phyloP scores from a whole-genome alignment of 2,888 invertebrate genomes.

The Pseudococcus jackbeardsleyi region DNA sequence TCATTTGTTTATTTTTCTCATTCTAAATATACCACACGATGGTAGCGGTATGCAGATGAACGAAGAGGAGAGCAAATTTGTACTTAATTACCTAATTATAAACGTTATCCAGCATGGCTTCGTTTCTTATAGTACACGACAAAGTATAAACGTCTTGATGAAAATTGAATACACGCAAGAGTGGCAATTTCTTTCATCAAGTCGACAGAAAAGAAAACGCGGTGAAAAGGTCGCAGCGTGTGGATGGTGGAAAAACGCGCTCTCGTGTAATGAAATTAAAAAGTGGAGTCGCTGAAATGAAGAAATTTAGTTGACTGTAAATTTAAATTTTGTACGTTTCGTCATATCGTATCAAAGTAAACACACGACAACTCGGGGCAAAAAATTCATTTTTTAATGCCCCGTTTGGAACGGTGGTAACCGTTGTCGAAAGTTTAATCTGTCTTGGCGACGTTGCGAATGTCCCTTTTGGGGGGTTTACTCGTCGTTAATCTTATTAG shows the following conservation, averaged over 20 bases:
- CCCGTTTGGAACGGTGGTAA: not conserved
- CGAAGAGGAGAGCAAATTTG: not conserved
- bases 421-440: not conserved
- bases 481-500: not conserved
- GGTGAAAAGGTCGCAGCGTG: not conserved
- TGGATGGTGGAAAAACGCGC: not conserved
- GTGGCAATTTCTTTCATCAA: slow-evolving; percentile 11
- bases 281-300: not conserved
- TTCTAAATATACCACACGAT: not conserved
- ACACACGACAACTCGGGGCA: not conserved
- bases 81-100: slow-evolving; percentile 43
- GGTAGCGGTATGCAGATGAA: not conserved
- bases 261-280: slow-evolving; percentile 21
- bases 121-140: not conserved
- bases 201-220: not conserved
- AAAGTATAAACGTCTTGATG: slow-evolving; percentile 33
- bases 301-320: not conserved
- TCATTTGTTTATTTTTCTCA: not conserved
- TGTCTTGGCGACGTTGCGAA: too few species aligned
- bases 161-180: slow-evolving; percentile 17
- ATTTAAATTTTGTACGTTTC: slow-evolving; percentile 14
- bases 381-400: not conserved
- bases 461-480: not conserved
- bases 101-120: slow-evolving; percentile 18
- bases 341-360: not conserved